Base-by-base conservation (phyloP, 2,113 vertebrate genomes). In the Sminthopsis crassicaudata region DNA sequence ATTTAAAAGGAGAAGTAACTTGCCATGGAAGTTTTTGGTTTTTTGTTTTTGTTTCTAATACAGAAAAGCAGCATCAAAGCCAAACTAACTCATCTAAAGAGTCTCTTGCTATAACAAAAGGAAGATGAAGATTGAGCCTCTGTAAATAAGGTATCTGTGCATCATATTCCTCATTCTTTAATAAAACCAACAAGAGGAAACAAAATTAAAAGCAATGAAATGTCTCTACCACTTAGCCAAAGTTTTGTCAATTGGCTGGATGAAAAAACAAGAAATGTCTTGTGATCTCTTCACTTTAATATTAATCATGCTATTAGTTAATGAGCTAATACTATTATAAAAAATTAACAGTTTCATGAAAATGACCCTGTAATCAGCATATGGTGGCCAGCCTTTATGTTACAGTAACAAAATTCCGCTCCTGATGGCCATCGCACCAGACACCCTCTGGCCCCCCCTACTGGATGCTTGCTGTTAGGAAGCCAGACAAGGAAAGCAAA, bases 291-390 rank as follows among this genome's bases (percentile, higher is more conserved):
- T 94, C 42, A 36, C 36, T 42, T 90, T n/a, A 14, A 89, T 53
- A 90, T 54, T 90, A 84, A 91, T 10, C 55, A 88, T 57, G 30
- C 36, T 84, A 84, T 23, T n/a, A 91, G 27, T 94, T 67, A 76
- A 48, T 57, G 36, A 46, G 27, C 8, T 23, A 24, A 53, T 53
- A 67, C 57, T 89, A 46, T 91, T 91, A 93, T 0, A 92, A 89
- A 94, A 92, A 90, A 0, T 48, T 88, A 42, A 90, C 25, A 42
- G 30, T 93, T 26, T 60, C 53, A 9, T 84, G 57, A 91, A 92
- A 95, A 95, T 90, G n/a, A 91, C 93, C 94, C 46, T 46, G 46
- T 46, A 23, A 93, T 94, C 14, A 97, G 48, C 91, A 84, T 90
- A 88, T 50, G 19, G 50, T 51, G 50, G 42, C 51, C 9, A 95